A percentile compares a stretch with the other conserved stretches of the same genome.
Conservation (phyloP, 2,797 vertebrate species). For the Paramormyrops hopkinsi region DNA sequence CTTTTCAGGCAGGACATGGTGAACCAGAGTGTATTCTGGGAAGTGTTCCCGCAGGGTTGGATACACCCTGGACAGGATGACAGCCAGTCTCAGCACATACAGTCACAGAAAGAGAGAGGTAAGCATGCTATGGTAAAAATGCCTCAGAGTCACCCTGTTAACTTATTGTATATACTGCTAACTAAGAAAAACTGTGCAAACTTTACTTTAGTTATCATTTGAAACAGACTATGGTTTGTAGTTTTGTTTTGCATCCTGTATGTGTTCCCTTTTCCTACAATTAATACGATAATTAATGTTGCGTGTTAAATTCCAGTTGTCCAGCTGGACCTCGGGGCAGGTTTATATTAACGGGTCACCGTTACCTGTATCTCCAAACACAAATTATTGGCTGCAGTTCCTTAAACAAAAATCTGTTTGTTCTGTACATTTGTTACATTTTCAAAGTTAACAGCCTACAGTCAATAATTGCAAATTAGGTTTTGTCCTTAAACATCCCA, state of each 20-base stretch:
- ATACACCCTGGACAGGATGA: background rate
- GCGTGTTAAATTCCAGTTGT: background rate
- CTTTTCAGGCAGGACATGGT: background rate
- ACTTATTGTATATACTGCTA: background rate
- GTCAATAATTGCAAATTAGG: background rate
- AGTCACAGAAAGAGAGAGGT: background rate
- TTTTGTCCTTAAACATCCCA: background rate
- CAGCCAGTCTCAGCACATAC: background rate
- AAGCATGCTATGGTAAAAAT: background rate
- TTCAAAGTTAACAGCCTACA: background rate
- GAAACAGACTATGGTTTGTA: background rate
- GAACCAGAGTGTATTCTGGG: background rate
- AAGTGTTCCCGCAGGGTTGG: background rate
- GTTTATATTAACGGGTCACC: background rate
- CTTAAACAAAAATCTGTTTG: background rate
- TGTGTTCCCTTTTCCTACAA: background rate
- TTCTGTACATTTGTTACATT: background rate
- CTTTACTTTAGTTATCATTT: background rate
- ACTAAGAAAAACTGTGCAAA: background rate
- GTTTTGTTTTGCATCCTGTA: background rate
- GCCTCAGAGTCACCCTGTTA: background rate
- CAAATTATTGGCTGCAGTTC: background rate
- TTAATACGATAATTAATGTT: background rate
- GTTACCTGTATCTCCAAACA: background rate
- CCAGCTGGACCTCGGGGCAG: background rate